Percentiles rank a stretch among this genome's conserved stretches.
Evolutionary conservation across 2,888 invertebrate genomes (phyloP).

Genomic region (Eupithecia dodoneata): DNA sequence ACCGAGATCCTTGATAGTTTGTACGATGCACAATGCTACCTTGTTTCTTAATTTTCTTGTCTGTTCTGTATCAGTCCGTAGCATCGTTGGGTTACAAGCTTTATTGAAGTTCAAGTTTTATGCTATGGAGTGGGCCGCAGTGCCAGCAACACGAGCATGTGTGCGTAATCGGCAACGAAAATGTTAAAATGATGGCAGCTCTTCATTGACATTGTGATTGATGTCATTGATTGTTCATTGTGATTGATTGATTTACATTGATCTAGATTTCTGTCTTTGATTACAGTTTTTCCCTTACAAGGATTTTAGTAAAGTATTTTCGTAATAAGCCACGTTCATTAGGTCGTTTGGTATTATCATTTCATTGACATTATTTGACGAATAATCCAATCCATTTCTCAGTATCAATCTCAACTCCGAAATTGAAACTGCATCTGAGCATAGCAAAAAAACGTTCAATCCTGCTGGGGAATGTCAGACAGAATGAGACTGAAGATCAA

Average conservation of each 20-base stretch:
- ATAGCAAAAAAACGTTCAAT: slow-evolving; percentile 25
- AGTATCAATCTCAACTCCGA: slow-evolving; percentile 1
- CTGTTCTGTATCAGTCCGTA: neutral
- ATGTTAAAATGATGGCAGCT: neutral
- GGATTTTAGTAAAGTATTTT: neutral
- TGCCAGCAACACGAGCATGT: too few species aligned
- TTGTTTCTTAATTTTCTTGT: neutral
- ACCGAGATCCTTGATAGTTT: slow-evolving; percentile 3
- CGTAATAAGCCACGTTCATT: neutral
- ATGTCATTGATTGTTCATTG: too few species aligned
- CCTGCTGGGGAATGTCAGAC: slow-evolving; percentile 59
- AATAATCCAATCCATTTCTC: neutral
- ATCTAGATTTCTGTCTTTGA: neutral
- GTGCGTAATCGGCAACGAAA: too few species aligned
- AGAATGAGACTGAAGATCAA: slow-evolving; percentile 55
- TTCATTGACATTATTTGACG: neutral
- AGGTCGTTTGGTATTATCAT: neutral
- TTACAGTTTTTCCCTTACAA: neutral
- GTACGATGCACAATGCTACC: neutral
- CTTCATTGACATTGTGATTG: neutral
- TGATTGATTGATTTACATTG: too few species aligned
- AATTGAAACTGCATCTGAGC: slow-evolving; percentile 25
- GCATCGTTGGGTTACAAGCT: too few species aligned
- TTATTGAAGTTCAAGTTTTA: neutral
- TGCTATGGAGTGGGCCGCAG: neutral